phyloP scores from a whole-genome alignment of 2,888 invertebrate species.

The Emmelina monodactyla region DNA sequence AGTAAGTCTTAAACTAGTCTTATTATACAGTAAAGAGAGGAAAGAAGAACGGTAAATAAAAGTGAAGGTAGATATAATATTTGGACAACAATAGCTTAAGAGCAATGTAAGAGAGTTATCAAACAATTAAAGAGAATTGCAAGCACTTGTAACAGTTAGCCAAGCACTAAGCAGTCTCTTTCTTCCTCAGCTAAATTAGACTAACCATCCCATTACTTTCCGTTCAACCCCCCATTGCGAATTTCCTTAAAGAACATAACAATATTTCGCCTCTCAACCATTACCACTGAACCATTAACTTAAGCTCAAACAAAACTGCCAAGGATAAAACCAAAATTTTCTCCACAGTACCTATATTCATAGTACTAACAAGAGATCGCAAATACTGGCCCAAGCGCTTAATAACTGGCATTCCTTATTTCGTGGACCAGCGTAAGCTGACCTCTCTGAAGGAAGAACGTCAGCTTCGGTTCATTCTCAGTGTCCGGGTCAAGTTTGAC shows the following conservation, averaged over 20 bases:
- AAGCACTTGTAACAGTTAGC: too few species aligned
- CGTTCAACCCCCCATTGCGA: background rate
- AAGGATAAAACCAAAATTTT: constrained; percentile 31
- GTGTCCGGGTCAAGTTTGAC: constrained; percentile 19
- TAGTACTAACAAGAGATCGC: constrained; percentile 48
- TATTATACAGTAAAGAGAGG: too few species aligned
- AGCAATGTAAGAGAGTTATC: too few species aligned
- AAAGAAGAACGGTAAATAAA: too few species aligned
- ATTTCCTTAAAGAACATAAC: background rate
- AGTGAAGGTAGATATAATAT: too few species aligned
- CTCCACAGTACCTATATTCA: constrained; percentile 24
- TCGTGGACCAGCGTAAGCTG: constrained; percentile 27
- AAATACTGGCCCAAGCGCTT: constrained; percentile 43
- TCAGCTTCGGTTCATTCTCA: too few species aligned
- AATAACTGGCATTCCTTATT: constrained; percentile 54
- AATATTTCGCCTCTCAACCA: constrained; percentile 1
- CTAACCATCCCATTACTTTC: background rate
- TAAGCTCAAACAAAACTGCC: constrained; percentile 3
- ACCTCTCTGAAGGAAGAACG: constrained; percentile 15
- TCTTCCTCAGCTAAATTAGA: too few species aligned
- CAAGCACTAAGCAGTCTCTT: too few species aligned
- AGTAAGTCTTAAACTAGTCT: too few species aligned
- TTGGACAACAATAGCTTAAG: too few species aligned
- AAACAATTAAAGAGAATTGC: too few species aligned
- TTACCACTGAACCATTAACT: constrained; percentile 2